phyloP scores from a whole-genome alignment of 2,113 vertebrate genomes.

The Sula dactylatra region DNA sequence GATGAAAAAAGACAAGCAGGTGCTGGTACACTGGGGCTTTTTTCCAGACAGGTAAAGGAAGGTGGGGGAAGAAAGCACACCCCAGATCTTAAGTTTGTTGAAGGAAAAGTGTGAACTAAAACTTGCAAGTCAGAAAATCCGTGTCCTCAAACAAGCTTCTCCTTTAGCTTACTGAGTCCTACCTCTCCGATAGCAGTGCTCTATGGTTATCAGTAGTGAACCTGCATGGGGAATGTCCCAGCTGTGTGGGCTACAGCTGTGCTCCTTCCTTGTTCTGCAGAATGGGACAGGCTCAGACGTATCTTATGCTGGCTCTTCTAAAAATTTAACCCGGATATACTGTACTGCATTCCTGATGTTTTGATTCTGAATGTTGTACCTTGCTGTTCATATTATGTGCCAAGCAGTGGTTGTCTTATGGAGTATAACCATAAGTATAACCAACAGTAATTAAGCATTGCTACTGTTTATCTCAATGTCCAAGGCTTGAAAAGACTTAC shows the following conservation, averaged over 20 bases:
- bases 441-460: neutral
- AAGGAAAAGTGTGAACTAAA: neutral
- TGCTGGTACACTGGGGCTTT: conserved; percentile 94
- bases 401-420: neutral
- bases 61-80: neutral
- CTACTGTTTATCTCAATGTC: neutral
- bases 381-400: rapidly evolving
- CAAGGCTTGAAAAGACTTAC: neutral
- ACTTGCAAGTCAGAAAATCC: neutral
- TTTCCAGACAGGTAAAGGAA: conserved; percentile 83
- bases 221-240: neutral
- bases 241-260: neutral
- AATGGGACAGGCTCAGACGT: neutral
- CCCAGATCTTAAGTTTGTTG: neutral
- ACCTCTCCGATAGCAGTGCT: neutral
- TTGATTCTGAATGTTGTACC: neutral
- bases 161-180: neutral
- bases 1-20: conserved; percentile 94
- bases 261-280: neutral
- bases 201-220: neutral
- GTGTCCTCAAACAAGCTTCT: neutral
- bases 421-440: neutral
- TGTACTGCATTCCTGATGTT: neutral
- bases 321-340: neutral
- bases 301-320: rapidly evolving